Evolutionary conservation across 2,797 vertebrate genomes (phyloP).

Genomic region (Galaxias olidus): DNA sequence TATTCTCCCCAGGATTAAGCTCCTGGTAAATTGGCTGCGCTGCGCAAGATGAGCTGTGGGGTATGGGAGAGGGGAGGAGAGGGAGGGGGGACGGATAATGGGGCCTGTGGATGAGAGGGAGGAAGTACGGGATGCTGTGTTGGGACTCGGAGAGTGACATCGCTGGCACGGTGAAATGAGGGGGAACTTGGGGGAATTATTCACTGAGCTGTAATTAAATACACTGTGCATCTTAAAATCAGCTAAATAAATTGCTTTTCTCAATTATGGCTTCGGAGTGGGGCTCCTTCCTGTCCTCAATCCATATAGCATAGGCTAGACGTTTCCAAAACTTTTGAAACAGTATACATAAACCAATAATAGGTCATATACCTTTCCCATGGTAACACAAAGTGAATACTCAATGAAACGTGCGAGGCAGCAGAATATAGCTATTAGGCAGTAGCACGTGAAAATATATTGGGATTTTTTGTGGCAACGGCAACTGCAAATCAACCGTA

Average conservation of each 20-base stretch:
- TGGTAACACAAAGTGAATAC: too few relatives aligned
- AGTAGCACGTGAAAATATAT: too few relatives aligned
- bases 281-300: too few relatives aligned
- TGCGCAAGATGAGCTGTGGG: slow-evolving; percentile 62
- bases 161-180: slow-evolving; percentile 56
- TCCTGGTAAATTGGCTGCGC: slow-evolving; percentile 74
- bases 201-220: slow-evolving; percentile 74
- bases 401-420: too few relatives aligned
- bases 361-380: too few relatives aligned
- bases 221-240: slow-evolving; percentile 74
- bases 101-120: slow-evolving; percentile 7
- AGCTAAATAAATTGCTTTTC: slow-evolving; percentile 78
- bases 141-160: slow-evolving; percentile 68
- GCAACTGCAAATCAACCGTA: background rate
- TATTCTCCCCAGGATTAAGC: slow-evolving; percentile 72
- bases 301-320: too few relatives aligned
- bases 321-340: too few relatives aligned
- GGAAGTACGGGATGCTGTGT: slow-evolving; percentile 43
- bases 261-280: slow-evolving; percentile 64
- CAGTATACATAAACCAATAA: too few relatives aligned
- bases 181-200: slow-evolving; percentile 68
- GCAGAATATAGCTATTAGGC: too few relatives aligned
- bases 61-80: slow-evolving; percentile 47
- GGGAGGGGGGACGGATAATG: slow-evolving; percentile 1
- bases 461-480: too few relatives aligned